Evolutionary conservation across 92 coral and sea anemone species (phyloP).

Genomic region (Ricordea florida): DNA sequence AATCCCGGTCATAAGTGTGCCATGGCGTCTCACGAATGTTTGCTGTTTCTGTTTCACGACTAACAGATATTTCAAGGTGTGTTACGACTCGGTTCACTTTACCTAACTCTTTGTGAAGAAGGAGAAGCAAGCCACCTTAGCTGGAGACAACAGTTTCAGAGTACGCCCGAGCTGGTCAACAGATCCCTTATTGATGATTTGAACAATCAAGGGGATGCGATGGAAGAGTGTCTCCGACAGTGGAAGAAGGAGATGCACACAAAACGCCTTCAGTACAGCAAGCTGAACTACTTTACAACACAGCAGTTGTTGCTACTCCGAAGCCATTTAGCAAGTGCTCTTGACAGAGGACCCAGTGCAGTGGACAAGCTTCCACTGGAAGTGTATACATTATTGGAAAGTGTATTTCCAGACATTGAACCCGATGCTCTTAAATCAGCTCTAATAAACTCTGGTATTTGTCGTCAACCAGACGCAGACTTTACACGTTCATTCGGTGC

Average conservation of each 20-base stretch:
- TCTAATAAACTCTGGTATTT: slow-evolving; percentile 48
- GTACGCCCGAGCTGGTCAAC: slow-evolving; percentile 36
- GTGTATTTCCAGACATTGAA: slow-evolving; percentile 69
- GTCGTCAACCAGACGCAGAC: slow-evolving; percentile 3
- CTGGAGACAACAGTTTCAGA: slow-evolving; percentile 63
- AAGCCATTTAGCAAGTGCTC: slow-evolving; percentile 60
- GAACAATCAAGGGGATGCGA: slow-evolving; percentile 25
- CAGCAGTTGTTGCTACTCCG: slow-evolving; percentile 76
- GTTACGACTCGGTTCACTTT: slow-evolving; percentile 56
- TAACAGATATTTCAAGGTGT: slow-evolving; percentile 48
- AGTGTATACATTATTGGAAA: slow-evolving; percentile 74
- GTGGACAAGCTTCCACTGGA: slow-evolving; percentile 32
- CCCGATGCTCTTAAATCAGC: slow-evolving; percentile 51
- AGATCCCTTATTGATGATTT: slow-evolving; percentile 9
- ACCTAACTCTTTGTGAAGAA: slow-evolving; percentile 67
- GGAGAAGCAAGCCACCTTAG: slow-evolving; percentile 84
- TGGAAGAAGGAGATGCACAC: slow-evolving; percentile 66
- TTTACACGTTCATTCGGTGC: slow-evolving; percentile 12
- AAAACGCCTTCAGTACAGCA: slow-evolving; percentile 45
- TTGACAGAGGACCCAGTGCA: slow-evolving; percentile 42
- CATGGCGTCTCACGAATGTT: background rate
- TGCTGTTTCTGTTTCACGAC: background rate
- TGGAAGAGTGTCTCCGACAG: slow-evolving; percentile 55
- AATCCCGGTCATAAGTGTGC: background rate
- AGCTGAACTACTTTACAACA: slow-evolving; percentile 83